Evolutionary conservation across 2,888 invertebrate species (phyloP), one percentile per base, ranked within the genome.

Genomic region (Laspeyria flexula): DNA sequence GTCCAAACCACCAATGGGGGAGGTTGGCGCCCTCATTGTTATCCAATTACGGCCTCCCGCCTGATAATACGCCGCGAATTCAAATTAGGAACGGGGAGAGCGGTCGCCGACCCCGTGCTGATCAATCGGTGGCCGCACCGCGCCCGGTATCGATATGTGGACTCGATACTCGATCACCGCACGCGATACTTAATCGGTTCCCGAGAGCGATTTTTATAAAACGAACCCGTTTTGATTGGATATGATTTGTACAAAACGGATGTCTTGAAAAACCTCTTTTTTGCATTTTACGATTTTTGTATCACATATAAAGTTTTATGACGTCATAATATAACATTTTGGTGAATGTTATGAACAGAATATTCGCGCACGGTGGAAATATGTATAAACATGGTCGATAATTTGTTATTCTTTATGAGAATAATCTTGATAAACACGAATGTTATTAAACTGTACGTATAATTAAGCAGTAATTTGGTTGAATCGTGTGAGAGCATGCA

Each of bases 21-120:
- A 87, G 83, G 86, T 82, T 79, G 79, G 79, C 83, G 83, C 88
- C 88, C 86, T 83, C 87, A 90, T 91, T 90, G 90, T 92, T 90
- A 92, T 90, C 92, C 90, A 90, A 91, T 91, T 91, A 91, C 84
- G 85, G 76, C 81, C 84, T 86, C 89, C 89, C 86, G 88, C 86
- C 85, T 85, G 89, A 86, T 89, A 90, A 90, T 89, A 83, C 85
- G 88, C 86, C 85, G 91, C 90, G 89, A 90, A 91, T 91, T 90
- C 87, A 90, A 91, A 92, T 91, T 88, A 90, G 89, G 86, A 80
- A 75, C 83, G 73, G 86, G 90, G 90, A 87, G 89, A 88, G 85
- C 85, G 90, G 90, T 87, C 90, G 84, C 70, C 82, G 91, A 92
- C 88, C 91, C 84, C 85, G 79, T 66, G 62, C 79, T 86, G 86